Conservation (phyloP, 92 coral and sea anemone species). For the Desmophyllum pertusum region DNA sequence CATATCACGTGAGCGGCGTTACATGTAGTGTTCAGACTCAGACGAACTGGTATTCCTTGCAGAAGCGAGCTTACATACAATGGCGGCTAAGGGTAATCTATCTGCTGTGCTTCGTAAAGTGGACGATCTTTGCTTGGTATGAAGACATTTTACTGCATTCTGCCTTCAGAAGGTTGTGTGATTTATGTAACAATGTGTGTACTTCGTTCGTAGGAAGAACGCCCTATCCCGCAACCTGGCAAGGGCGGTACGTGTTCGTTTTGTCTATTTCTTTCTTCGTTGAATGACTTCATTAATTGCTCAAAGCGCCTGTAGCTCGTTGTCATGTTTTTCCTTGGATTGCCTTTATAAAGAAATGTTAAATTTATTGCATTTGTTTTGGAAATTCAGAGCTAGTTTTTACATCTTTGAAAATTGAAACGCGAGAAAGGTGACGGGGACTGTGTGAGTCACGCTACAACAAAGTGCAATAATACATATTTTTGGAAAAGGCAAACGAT, state of each 20-base stretch:
- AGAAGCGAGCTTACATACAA: not conserved
- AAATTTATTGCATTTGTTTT: not conserved
- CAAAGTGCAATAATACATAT: too few relatives aligned
- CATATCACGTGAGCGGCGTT: not conserved
- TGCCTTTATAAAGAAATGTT: not conserved
- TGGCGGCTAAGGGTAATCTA: conserved; percentile 74
- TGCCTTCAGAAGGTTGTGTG: not conserved
- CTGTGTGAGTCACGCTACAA: not conserved
- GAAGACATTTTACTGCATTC: conserved; percentile 6
- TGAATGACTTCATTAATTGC: not conserved
- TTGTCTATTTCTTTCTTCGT: not conserved
- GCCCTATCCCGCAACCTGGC: conserved; percentile 39
- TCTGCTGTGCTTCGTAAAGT: conserved; percentile 84
- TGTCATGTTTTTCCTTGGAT: not conserved
- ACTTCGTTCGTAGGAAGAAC: conserved; percentile 28
- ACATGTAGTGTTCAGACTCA: not conserved
- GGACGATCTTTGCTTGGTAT: conserved; percentile 87
- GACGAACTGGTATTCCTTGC: not conserved
- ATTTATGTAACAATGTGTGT: conserved; percentile 12
- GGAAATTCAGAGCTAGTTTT: not conserved
- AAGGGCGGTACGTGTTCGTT: conserved; percentile 27
- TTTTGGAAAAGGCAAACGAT: too few relatives aligned
- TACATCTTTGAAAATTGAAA: not conserved
- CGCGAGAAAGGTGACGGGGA: too few relatives aligned
- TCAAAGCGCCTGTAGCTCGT: not conserved